Evolutionary conservation across 2,888 invertebrate species (phyloP).

Genomic region (Drosophila neutralis): DNA sequence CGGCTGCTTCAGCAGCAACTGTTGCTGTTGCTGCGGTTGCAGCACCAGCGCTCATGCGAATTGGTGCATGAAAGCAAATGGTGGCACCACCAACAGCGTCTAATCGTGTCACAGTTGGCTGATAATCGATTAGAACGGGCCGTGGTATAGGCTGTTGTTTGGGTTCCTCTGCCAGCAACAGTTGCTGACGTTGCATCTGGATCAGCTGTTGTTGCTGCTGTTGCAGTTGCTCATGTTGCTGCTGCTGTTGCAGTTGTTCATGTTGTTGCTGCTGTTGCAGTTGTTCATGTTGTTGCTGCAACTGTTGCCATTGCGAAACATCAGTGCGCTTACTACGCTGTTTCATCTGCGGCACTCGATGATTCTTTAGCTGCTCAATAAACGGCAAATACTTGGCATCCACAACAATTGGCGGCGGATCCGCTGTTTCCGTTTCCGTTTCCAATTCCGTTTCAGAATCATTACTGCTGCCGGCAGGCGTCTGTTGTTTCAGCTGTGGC

Average conservation of each 20-base stretch:
- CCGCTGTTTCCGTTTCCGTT: neutral
- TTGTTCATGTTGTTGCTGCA: conserved; percentile 1
- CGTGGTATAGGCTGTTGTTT: conserved; percentile 4
- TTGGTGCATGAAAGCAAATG: conserved; percentile 56
- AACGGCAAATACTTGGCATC: conserved; percentile 52
- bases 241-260: neutral
- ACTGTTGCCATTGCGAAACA: neutral
- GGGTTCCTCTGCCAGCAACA: conserved; percentile 11
- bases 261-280: neutral
- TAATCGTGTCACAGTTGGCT: conserved; percentile 41
- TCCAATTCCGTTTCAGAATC: neutral
- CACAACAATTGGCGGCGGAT: conserved; percentile 55
- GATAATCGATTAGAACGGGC: conserved; percentile 39
- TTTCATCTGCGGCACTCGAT: conserved; percentile 34
- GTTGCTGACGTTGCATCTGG: conserved; percentile 12
- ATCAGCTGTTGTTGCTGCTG: conserved; percentile 3
- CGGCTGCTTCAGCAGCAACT: conserved; percentile 4
- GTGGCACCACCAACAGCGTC: conserved; percentile 33
- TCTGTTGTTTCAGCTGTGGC: neutral
- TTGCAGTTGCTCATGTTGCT: neutral
- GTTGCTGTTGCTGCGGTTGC: neutral
- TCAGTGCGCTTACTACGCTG: neutral
- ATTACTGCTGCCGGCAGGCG: neutral
- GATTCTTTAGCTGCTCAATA: conserved; percentile 37
- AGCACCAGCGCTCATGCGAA: conserved; percentile 33